Evolutionary conservation across 2,888 invertebrate species (phyloP).

Genomic region (Lycocerus yunnanus): DNA sequence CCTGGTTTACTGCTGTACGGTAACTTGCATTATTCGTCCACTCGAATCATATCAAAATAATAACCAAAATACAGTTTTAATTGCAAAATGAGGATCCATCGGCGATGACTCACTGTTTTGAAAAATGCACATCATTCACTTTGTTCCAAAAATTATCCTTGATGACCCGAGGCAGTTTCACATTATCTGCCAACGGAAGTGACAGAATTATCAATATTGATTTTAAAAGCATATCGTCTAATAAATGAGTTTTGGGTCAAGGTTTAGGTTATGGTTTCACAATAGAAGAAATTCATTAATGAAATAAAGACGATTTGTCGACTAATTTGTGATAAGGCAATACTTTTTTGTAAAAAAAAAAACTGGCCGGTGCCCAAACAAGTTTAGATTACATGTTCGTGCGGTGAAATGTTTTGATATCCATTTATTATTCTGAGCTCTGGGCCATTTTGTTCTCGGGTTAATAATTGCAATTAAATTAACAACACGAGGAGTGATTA

Average conservation of each 20-base stretch:
- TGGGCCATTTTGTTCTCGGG: not conserved
- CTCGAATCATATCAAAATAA: not conserved
- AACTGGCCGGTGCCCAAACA: not conserved
- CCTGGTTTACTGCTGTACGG: not conserved
- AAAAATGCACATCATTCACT: not conserved
- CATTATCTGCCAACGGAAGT: not conserved
- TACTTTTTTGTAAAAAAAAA: not conserved
- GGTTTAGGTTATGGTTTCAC: not conserved
- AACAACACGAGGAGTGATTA: not conserved
- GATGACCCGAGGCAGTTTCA: not conserved
- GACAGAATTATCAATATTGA: not conserved
- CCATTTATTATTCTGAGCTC: not conserved
- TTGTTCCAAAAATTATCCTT: not conserved
- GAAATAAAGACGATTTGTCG: not conserved
- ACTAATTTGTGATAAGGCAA: not conserved
- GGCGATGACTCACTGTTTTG: not conserved
- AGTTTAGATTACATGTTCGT: not conserved
- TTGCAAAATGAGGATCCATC: not conserved
- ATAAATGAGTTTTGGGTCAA: not conserved
- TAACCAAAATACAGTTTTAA: not conserved
- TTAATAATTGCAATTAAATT: conserved; percentile 3
- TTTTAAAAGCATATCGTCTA: not conserved
- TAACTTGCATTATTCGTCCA: not conserved
- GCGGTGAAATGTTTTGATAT: not conserved
- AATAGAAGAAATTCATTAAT: not conserved